Conservation (phyloP, 2,797 vertebrate species). For the Neoniphon sammara region DNA sequence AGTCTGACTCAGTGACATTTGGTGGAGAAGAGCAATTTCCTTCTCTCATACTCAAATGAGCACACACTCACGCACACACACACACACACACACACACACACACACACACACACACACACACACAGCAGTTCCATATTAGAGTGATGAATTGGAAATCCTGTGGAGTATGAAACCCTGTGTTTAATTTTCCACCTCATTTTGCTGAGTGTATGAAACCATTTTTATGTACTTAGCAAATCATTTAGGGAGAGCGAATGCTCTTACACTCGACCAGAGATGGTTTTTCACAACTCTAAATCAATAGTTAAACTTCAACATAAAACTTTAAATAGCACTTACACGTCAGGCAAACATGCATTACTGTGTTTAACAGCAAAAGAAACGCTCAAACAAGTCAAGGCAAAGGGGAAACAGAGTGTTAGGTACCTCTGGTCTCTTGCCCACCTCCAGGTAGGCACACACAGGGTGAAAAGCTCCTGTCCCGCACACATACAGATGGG, state of each 20-base stretch:
- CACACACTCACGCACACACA: conserved; percentile 15
- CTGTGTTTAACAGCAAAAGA: background rate
- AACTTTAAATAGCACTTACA: background rate
- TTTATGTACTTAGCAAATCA: conserved; percentile 42
- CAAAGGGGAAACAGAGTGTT: background rate
- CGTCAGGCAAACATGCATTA: background rate
- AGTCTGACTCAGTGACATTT: conserved; percentile 68
- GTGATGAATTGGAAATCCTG: conserved; percentile 53
- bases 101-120: conserved; percentile 20
- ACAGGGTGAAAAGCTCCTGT: conserved; percentile 97
- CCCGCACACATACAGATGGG: conserved; percentile 94
- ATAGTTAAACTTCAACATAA: background rate
- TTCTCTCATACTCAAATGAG: conserved; percentile 28
- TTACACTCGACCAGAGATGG: conserved; percentile 14
- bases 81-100: conserved; percentile 6
- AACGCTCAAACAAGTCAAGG: background rate
- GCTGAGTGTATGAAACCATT: conserved; percentile 35
- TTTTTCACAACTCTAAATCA: conserved; percentile 28
- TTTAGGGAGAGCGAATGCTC: conserved; percentile 21
- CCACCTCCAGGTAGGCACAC: conserved; percentile 94
- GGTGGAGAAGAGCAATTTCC: conserved; percentile 58
- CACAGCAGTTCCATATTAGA: conserved; percentile 37
- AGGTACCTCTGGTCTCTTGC: conserved; percentile 94
- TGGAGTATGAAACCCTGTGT: conserved; percentile 42
- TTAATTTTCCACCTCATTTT: conserved; percentile 64